Conservation (phyloP, 2,113 vertebrate genomes). For the Jaculus jaculus region DNA sequence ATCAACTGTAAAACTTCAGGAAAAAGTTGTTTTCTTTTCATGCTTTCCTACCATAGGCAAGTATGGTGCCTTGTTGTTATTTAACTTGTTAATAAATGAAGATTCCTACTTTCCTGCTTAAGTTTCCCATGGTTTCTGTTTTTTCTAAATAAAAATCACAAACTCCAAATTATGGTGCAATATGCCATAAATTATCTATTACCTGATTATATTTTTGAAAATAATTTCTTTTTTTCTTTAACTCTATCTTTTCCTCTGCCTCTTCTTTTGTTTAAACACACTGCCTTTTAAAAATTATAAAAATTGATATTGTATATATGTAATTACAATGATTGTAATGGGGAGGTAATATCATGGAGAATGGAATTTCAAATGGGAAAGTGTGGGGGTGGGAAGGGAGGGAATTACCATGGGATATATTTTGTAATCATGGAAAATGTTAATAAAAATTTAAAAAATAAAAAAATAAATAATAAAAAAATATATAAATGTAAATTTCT, state of each 20-base stretch:
- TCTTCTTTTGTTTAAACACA: background rate
- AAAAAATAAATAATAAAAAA: too few relatives aligned
- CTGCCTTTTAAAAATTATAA: background rate
- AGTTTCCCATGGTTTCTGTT: background rate
- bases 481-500: background rate
- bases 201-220: background rate
- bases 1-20: background rate
- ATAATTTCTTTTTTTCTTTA: background rate
- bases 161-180: background rate
- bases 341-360: too few relatives aligned
- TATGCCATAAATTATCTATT: background rate
- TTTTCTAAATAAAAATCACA: background rate
- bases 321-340: too few relatives aligned
- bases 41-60: background rate
- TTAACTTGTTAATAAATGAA: background rate
- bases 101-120: background rate
- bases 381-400: too few relatives aligned
- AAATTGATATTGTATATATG: too few relatives aligned
- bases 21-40: background rate
- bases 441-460: too few relatives aligned
- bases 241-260: background rate
- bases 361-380: too few relatives aligned
- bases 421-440: too few relatives aligned
- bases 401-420: too few relatives aligned
- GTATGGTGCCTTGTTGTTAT: background rate